Percentiles rank a stretch among this genome's conserved stretches.
These are phyloP conservation scores for Druon quercuslanigerum DNA, from an alignment of 1,140 invertebrate genomes.

Conservation along the genomic window DNA sequence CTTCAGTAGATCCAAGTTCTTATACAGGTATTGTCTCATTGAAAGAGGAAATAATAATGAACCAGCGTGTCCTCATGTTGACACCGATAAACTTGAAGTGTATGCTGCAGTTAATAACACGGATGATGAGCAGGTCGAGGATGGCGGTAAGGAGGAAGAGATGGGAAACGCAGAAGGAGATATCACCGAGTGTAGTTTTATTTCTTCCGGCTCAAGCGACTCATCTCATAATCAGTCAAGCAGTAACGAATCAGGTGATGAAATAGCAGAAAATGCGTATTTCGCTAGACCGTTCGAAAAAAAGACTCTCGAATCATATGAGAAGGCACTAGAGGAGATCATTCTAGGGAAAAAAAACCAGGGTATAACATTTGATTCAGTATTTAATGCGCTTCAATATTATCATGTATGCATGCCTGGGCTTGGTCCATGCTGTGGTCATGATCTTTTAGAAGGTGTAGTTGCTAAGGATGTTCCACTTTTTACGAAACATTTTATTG, in stretches of 20 bases:
- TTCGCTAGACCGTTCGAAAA: neutral
- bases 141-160: too few relatives aligned
- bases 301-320: neutral
- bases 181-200: too few relatives aligned
- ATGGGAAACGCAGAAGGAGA: too few relatives aligned
- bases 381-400: conserved; percentile 36
- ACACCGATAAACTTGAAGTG: too few relatives aligned
- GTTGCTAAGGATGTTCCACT: conserved; percentile 37
- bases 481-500: conserved; percentile 37
- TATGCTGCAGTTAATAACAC: too few relatives aligned
- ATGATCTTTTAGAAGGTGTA: conserved; percentile 46
- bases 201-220: neutral
- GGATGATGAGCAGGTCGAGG: too few relatives aligned
- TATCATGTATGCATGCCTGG: conserved; percentile 45
- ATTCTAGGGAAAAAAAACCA: conserved; percentile 3
- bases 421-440: too few relatives aligned
- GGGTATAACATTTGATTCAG: conserved; percentile 36
- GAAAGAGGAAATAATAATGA: too few relatives aligned
- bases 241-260: conserved; percentile 31
- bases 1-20: too few relatives aligned
- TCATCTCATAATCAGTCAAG: conserved; percentile 26
- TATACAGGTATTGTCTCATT: too few relatives aligned
- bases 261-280: too few relatives aligned
- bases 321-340: neutral
- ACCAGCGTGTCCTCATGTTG: too few relatives aligned